Evolutionary conservation across 1,140 invertebrate genomes (phyloP).

Genomic region (Notospermus geniculatus): DNA sequence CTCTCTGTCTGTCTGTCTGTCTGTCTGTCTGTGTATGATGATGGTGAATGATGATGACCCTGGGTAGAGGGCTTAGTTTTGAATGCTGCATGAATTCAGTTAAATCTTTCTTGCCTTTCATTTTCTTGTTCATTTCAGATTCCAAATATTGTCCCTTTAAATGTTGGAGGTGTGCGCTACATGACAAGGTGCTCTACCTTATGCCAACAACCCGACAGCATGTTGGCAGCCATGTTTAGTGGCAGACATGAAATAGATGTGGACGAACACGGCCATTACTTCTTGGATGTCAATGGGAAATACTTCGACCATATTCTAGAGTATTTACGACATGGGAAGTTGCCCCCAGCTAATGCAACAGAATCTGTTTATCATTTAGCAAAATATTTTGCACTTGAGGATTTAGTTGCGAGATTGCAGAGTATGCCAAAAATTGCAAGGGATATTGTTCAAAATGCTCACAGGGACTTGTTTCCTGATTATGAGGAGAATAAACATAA

Average conservation of each 20-base stretch:
- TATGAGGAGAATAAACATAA: no score
- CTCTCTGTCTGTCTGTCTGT: no score
- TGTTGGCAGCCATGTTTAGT: constrained; percentile 54
- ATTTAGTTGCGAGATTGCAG: no score
- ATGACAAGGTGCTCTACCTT: constrained; percentile 49
- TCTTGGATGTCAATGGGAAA: constrained; percentile 45
- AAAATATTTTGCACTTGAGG: constrained; percentile 47
- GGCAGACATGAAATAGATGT: constrained; percentile 47
- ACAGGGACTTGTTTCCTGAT: no score
- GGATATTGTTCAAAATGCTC: no score
- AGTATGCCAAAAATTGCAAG: no score
- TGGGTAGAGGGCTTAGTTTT: no score
- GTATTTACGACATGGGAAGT: constrained; percentile 39
- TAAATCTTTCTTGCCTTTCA: no score
- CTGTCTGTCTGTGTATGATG: no score
- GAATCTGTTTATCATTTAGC: constrained; percentile 39
- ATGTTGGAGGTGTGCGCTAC: constrained; percentile 50
- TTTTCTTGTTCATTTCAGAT: no score
- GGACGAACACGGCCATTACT: constrained; percentile 48
- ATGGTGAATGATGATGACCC: no score
- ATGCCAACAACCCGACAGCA: constrained; percentile 48
- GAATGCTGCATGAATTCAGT: no score
- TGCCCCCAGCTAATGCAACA: constrained; percentile 38
- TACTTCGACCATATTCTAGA: constrained; percentile 45
- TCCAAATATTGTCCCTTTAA: constrained; percentile 43